Conservation (phyloP, 2,797 vertebrate genomes). For the Poeciliopsis turneri region DNA sequence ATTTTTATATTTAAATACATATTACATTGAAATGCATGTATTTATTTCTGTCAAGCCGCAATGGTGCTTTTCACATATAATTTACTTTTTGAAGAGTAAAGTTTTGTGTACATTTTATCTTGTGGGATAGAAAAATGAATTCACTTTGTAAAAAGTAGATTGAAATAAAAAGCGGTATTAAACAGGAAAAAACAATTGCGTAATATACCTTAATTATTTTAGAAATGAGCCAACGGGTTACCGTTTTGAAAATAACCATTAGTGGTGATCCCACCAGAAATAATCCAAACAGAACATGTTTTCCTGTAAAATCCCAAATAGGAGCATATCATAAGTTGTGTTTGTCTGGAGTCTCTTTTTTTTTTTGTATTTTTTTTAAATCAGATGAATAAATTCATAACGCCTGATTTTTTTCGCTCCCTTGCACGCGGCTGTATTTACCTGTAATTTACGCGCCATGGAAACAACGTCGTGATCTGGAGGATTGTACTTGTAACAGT, state of each 20-base stretch:
- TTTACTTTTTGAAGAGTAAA: neutral
- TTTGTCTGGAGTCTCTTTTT: neutral
- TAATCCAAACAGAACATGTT: neutral
- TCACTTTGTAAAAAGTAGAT: neutral
- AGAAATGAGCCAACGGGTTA: too few relatives aligned
- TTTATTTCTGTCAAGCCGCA: neutral
- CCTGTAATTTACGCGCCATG: constrained; percentile 94
- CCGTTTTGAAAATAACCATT: neutral
- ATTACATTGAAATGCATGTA: too few relatives aligned
- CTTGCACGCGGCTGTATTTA: constrained; percentile 55
- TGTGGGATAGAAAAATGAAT: neutral
- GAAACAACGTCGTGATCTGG: constrained; percentile 93
- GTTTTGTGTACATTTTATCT: neutral
- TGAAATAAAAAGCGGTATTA: too few relatives aligned
- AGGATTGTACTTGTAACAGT: constrained; percentile 97
- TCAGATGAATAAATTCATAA: neutral
- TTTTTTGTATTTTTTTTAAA: too few relatives aligned
- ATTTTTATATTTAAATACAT: too few relatives aligned
- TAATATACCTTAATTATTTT: too few relatives aligned
- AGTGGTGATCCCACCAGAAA: neutral
- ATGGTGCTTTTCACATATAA: neutral
- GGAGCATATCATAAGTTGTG: neutral
- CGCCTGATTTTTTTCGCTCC: neutral
- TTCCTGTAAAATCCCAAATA: neutral
- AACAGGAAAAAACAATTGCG: too few relatives aligned